Percentiles rank a stretch among this genome's conserved stretches.
Evolutionary conservation across 2,888 invertebrate genomes (phyloP).

Genomic region (Tribolium freemani): DNA sequence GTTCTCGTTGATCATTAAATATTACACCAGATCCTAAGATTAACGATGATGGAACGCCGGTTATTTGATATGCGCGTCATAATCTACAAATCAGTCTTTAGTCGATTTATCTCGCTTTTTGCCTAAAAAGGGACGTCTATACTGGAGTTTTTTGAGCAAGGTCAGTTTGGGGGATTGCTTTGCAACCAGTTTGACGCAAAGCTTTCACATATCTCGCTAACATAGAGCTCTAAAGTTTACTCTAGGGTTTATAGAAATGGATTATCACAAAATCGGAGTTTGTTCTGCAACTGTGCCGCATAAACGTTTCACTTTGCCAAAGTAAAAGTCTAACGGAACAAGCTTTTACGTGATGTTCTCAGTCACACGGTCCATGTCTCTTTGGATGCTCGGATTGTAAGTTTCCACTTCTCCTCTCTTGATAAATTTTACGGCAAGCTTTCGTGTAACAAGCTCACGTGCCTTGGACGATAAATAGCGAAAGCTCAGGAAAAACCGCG

Average conservation of each 20-base stretch:
- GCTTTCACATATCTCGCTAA: neutral
- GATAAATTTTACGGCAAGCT: conserved; percentile 22
- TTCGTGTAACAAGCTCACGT: conserved; percentile 30
- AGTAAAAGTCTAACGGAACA: neutral
- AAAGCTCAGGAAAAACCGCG: conserved; percentile 7
- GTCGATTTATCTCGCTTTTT: neutral
- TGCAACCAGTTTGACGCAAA: neutral
- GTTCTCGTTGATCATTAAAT: conserved; percentile 5
- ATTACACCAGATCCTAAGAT: neutral
- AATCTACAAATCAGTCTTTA: neutral
- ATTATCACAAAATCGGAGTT: neutral
- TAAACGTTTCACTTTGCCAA: neutral
- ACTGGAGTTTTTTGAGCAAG: neutral
- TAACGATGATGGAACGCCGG: neutral
- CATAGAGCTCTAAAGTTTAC: neutral
- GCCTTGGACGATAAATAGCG: conserved; percentile 7
- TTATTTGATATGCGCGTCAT: conserved; percentile 6
- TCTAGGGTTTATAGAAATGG: neutral
- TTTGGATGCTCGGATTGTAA: conserved; percentile 21
- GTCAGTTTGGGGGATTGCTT: neutral
- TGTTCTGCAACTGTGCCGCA: neutral
- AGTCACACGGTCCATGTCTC: conserved; percentile 1
- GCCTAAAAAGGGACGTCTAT: neutral
- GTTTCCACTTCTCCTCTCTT: neutral
- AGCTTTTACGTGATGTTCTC: neutral